A percentile compares a stretch with the other conserved stretches of the same genome.
Conservation (phyloP, 2,797 vertebrate genomes). For the Dromococcyx pavoninus region DNA sequence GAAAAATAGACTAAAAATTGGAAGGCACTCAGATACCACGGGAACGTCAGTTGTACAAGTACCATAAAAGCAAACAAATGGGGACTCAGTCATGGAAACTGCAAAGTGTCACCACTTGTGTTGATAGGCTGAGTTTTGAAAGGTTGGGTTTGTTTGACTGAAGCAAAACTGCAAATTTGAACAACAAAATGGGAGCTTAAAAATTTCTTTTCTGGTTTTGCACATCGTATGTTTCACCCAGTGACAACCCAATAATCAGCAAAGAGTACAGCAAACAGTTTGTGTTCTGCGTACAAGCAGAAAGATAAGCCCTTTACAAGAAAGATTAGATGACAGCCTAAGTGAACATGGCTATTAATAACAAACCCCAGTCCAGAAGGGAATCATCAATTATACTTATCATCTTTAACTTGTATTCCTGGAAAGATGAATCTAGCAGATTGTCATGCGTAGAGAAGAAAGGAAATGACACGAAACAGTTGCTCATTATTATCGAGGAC, state of each 20-base stretch:
- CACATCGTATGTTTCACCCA: not conserved
- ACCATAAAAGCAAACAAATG: not conserved
- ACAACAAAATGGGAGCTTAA: not conserved
- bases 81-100: rapidly evolving
- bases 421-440: slow-evolving; percentile 15
- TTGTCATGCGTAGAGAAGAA: not conserved
- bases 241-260: not conserved
- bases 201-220: not conserved
- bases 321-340: slow-evolving; percentile 17
- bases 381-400: slow-evolving; percentile 26
- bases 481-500: not conserved
- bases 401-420: not conserved
- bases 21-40: rapidly evolving
- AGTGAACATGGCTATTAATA: slow-evolving; percentile 38
- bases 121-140: not conserved
- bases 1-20: no score
- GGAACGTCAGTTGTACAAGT: rapidly evolving
- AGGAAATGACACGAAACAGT: not conserved
- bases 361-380: not conserved
- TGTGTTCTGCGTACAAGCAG: not conserved
- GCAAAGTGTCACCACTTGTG: rapidly evolving
- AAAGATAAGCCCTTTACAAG: not conserved
- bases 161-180: not conserved
- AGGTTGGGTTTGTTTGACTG: not conserved
- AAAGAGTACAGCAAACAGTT: not conserved